Conservation (phyloP, 1,140 invertebrate genomes). For the Caenorhabditis inopinata region DNA sequence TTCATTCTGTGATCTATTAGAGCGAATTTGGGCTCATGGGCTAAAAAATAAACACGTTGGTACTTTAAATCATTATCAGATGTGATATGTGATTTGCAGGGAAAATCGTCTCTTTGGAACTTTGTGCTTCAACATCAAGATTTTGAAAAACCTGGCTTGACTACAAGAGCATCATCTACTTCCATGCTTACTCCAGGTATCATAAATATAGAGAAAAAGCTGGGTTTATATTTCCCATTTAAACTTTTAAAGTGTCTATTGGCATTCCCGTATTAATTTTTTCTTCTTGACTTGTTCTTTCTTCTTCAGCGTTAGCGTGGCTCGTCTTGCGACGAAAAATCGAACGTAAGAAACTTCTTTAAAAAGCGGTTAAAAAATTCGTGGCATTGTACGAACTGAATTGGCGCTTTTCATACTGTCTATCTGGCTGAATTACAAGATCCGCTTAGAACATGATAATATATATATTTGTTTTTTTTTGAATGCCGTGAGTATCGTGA, state of each 20-base stretch:
- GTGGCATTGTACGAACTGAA: neutral
- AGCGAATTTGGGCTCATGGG: constrained; percentile 96
- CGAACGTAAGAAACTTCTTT: constrained; percentile 41
- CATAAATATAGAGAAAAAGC: too few species aligned
- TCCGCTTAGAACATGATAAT: neutral
- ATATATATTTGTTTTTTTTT: too few species aligned
- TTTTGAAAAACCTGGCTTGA: constrained; percentile 52
- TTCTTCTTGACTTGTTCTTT: neutral
- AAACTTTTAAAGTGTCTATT: constrained; percentile 4
- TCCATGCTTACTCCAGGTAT: constrained; percentile 55
- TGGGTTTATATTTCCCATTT: too few species aligned
- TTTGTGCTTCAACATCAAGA: constrained; percentile 59
- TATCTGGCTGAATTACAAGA: neutral
- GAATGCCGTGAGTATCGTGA: neutral
- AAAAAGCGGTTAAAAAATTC: neutral
- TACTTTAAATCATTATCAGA: neutral
- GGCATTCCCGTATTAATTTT: neutral
- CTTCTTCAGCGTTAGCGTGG: constrained; percentile 44
- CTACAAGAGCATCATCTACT: constrained; percentile 40
- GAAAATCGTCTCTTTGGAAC: constrained; percentile 64
- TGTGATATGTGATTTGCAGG: constrained; percentile 46
- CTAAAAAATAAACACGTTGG: constrained; percentile 83
- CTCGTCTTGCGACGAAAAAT: constrained; percentile 41
- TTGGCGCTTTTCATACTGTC: neutral
- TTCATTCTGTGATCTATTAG: constrained; percentile 91